phyloP scores from a whole-genome alignment of 2,888 invertebrate genomes.

The Orchestes rusci region DNA sequence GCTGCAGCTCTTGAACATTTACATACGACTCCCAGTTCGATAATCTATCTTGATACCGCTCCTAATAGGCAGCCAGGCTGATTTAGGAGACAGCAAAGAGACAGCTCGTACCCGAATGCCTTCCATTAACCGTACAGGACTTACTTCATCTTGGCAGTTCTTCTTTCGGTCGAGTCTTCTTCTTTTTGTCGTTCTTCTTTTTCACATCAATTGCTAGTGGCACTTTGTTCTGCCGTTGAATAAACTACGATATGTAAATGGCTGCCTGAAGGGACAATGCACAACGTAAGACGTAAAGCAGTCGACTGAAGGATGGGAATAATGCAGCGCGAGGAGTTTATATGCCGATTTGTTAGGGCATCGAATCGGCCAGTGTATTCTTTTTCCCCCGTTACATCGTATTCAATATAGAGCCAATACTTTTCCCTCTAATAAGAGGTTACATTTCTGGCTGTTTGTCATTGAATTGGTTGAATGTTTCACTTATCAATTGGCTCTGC shows the following conservation, averaged over 20 bases:
- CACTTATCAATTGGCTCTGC: too few species aligned
- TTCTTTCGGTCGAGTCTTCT: constrained; percentile 14
- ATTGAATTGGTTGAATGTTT: too few species aligned
- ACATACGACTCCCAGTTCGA: constrained; percentile 23
- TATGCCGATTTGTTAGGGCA: constrained; percentile 19
- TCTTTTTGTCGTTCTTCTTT: constrained; percentile 21
- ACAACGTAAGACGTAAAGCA: constrained; percentile 20
- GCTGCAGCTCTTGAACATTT: constrained; percentile 13
- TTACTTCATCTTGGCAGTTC: constrained; percentile 24
- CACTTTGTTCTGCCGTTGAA: constrained; percentile 25
- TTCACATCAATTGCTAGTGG: constrained; percentile 24
- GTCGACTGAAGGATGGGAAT: constrained; percentile 18
- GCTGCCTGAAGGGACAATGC: constrained; percentile 24
- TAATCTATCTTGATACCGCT: constrained; percentile 25
- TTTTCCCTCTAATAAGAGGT: constrained; percentile 4
- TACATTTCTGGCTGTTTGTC: too few species aligned
- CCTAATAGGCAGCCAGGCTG: constrained; percentile 24
- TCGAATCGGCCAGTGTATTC: too few species aligned
- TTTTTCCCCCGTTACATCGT: constrained; percentile 3
- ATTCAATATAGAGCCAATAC: constrained; percentile 2
- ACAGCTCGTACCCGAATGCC: constrained; percentile 20
- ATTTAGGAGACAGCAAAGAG: constrained; percentile 23
- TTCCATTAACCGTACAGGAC: constrained; percentile 22
- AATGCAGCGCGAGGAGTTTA: constrained; percentile 18
- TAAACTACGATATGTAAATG: constrained; percentile 26